Base-by-base conservation (phyloP, 2,888 invertebrate genomes). In the Mythimna impura region DNA sequence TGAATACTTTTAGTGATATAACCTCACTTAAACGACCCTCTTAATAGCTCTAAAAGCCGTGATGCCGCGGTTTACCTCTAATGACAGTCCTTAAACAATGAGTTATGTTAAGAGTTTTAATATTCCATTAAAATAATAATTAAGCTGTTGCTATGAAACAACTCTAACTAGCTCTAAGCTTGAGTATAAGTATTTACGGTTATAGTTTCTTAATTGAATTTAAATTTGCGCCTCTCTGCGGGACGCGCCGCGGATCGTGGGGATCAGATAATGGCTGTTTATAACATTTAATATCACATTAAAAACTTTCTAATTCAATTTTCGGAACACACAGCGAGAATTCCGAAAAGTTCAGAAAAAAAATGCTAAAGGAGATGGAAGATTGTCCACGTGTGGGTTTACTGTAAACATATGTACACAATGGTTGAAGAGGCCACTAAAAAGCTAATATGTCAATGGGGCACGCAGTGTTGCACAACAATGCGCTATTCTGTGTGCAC, bases 361-460 rank as follows among this genome's bases (percentile, higher is more conserved):
- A 84, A 82, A 73, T 69, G 73, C 65, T 71, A 55, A 80, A 77
- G 78, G 72, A 67, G 69, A 73, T 73, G 79, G 76, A 70, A 60
- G 65, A 79, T 79, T 81, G 84, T 84, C 85, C 89, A 88, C 89
- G 89, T 89, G 89, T 85, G 86, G 81, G 68, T 78, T 79, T 79
- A 84, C 86, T 86, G 89, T 86, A 91, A 90, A 90, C 87, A 87
- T 83, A 71, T 73, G 81, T 83, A 83, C 81, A 92, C 89, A 92
- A 93, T 90, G 85, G 88, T 66, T 78, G 82, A 87, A 86, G 88
- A 86, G 84, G 88, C 86, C 89, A 92, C 90, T 94, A 93, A 93
- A 92, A 93, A 92, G 91, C 92, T 93, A 93, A 93, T 93, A 93
- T 93, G 93, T 94, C 95, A 94, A 93, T 93, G 87, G 91, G 88